Evolutionary conservation across 2,888 invertebrate species (phyloP).

Genomic region (Bedellia somnulentella): DNA sequence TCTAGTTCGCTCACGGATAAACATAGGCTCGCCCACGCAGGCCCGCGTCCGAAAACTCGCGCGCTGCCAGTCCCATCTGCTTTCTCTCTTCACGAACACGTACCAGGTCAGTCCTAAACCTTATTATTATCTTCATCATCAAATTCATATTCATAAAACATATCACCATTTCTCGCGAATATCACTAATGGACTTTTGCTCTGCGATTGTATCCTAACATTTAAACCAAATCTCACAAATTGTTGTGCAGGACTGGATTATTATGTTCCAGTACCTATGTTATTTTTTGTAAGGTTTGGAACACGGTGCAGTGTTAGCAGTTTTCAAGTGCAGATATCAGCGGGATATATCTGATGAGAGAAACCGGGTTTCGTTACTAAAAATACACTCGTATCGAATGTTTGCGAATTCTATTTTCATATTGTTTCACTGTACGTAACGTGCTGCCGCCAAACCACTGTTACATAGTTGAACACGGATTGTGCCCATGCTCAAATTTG

Average conservation of each 20-base stretch:
- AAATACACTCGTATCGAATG: constrained; percentile 57
- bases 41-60: constrained; percentile 23
- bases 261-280: no score
- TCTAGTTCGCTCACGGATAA: constrained; percentile 52
- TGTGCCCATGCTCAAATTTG: no score
- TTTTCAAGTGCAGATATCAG: no score
- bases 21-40: constrained; percentile 52
- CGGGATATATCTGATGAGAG: constrained; percentile 27
- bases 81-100: constrained; percentile 44
- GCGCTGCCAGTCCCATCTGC: constrained; percentile 39
- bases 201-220: no score
- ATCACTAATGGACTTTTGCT: no score
- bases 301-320: no score
- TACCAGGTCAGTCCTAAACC: constrained; percentile 38
- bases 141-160: not conserved
- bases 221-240: no score
- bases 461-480: no score
- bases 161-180: not conserved
- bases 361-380: constrained; percentile 55
- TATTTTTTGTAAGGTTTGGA: no score
- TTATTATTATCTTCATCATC: constrained; percentile 11
- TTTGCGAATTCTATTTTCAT: constrained; percentile 56
- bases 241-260: no score
- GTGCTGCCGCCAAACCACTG: constrained; percentile 15
- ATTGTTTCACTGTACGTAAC: constrained; percentile 28